Evolutionary conservation across 1,140 invertebrate genomes (phyloP).

Genomic region (Sesamia nonagrioides): DNA sequence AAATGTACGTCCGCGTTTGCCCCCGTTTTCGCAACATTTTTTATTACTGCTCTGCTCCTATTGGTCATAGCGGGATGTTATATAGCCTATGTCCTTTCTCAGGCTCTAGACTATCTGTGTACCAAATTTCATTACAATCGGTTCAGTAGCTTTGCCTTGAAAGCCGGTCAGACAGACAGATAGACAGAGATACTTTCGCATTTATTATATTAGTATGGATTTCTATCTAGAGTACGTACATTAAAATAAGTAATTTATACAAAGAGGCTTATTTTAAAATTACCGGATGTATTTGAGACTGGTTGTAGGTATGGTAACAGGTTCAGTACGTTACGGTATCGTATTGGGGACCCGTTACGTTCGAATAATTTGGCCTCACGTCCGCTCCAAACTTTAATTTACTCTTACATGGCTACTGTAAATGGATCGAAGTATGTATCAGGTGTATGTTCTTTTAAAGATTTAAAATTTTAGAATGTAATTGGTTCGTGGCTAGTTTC

Average conservation of each 20-base stretch:
- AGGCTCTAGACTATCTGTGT: no score
- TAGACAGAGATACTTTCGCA: no score
- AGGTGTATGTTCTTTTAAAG: conserved; percentile 4
- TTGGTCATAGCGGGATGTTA: no score
- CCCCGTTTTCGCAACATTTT: no score
- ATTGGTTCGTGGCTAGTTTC: neutral
- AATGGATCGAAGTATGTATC: neutral
- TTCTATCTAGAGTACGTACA: neutral
- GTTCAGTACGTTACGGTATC: conserved; percentile 59
- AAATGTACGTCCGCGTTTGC: no score
- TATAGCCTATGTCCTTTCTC: no score
- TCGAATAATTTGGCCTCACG: conserved; percentile 53
- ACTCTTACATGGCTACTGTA: conserved; percentile 15
- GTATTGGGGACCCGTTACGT: conserved; percentile 56
- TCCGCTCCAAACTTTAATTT: conserved; percentile 18
- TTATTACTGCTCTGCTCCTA: no score
- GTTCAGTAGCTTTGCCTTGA: no score
- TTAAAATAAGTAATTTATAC: conserved; percentile 39
- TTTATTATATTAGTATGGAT: no score
- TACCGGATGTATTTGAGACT: conserved; percentile 50
- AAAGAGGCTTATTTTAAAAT: conserved; percentile 44
- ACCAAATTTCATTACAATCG: no score
- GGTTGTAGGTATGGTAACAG: conserved; percentile 48
- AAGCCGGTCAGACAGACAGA: no score
- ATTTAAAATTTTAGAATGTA: conserved; percentile 11